These are phyloP conservation scores for Hipparchia sbordonii DNA, from an alignment of 2,888 invertebrate species.

Conservation along the genomic window DNA sequence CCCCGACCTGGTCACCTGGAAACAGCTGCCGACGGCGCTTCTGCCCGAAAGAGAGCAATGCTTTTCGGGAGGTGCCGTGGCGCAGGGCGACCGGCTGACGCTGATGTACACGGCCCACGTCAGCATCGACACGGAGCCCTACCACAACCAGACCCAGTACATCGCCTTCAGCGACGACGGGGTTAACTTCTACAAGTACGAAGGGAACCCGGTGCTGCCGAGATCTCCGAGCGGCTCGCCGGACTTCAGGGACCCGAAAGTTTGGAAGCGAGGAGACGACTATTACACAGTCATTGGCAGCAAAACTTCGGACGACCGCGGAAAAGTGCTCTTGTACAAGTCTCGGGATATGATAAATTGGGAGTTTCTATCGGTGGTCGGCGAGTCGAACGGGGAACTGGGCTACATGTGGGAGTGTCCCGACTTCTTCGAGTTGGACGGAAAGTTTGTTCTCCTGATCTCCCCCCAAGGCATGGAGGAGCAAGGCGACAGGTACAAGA, in stretches of 20 bases:
- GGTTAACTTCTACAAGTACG: constrained; percentile 65
- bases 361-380: constrained; percentile 67
- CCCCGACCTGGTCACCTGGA: constrained; percentile 76
- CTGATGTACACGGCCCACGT: constrained; percentile 70
- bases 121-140: constrained; percentile 53
- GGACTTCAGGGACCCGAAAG: constrained; percentile 79
- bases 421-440: constrained; percentile 74
- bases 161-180: constrained; percentile 71
- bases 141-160: constrained; percentile 66
- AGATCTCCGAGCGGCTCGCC: constrained; percentile 62
- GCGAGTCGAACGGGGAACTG: constrained; percentile 62
- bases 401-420: constrained; percentile 82
- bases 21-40: constrained; percentile 72
- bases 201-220: constrained; percentile 69
- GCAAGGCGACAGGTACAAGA: constrained; percentile 71
- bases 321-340: constrained; percentile 68
- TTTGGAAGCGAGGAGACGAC: constrained; percentile 66
- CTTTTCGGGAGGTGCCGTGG: constrained; percentile 77
- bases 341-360: constrained; percentile 66
- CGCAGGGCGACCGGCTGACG: constrained; percentile 59
- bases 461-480: constrained; percentile 72
- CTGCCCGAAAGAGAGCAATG: constrained; percentile 71
- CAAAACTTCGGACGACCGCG: constrained; percentile 60
- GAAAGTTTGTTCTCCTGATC: constrained; percentile 69
- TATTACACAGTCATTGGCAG: constrained; percentile 75